phyloP scores from a whole-genome alignment of 2,888 invertebrate genomes.

The Trileptium ribeirensis region DNA sequence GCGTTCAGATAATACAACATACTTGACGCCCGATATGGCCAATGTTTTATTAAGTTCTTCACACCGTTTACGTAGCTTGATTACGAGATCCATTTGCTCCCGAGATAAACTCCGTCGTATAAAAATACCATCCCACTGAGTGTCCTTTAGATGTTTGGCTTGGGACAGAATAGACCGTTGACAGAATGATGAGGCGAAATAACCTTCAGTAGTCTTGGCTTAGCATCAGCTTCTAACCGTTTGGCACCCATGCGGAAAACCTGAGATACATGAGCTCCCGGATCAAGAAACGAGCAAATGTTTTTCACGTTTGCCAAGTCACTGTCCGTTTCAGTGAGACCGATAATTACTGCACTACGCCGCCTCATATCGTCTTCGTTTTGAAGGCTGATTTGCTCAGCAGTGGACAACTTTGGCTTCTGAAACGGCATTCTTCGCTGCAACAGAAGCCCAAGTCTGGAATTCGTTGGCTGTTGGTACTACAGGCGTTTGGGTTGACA shows the following conservation, averaged over 20 bases:
- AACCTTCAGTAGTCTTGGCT: background rate
- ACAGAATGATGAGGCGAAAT: background rate
- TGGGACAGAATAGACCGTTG: background rate
- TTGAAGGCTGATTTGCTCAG: background rate
- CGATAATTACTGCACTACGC: background rate
- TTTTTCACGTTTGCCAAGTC: background rate
- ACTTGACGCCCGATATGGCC: background rate
- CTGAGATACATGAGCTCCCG: background rate
- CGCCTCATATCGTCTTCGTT: background rate
- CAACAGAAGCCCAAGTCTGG: background rate
- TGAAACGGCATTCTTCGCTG: no score
- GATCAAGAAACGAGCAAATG: background rate
- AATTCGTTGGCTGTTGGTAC: background rate
- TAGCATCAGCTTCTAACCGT: background rate
- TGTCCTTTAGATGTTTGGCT: background rate
- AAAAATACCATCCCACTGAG: background rate
- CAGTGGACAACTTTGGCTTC: no score
- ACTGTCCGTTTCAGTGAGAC: background rate
- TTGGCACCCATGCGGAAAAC: background rate
- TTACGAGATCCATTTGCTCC: background rate
- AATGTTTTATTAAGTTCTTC: background rate
- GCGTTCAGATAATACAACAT: background rate
- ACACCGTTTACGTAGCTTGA: background rate
- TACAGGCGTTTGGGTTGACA: background rate
- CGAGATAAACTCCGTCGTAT: background rate